These are phyloP conservation scores for Mustelus asterias DNA, from an alignment of 2,113 vertebrate genomes.

Conservation along the genomic window DNA sequence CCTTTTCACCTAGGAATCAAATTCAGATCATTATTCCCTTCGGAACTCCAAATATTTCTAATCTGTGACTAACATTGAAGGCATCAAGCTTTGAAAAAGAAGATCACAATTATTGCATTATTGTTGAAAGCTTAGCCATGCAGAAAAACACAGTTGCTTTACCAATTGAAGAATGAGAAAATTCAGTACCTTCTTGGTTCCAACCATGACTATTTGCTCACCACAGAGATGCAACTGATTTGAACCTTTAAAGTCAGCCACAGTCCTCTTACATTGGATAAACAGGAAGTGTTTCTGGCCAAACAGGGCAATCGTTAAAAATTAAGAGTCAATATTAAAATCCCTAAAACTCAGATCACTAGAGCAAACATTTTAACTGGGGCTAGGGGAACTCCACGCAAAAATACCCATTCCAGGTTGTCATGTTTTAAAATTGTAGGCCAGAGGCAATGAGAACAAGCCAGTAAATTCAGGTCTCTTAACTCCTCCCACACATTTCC, in stretches of 20 bases:
- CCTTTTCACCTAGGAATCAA: not conserved
- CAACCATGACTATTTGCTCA: slow-evolving; percentile 6
- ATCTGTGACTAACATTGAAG: not conserved
- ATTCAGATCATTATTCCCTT: not conserved
- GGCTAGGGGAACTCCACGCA: not conserved
- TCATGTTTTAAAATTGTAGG: not conserved
- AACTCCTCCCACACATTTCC: not conserved
- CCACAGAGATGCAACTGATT: slow-evolving; percentile 26
- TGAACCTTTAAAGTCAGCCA: slow-evolving; percentile 28
- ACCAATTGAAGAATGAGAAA: not conserved
- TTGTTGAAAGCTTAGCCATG: not conserved
- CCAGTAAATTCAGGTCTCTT: not conserved
- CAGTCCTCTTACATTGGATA: not conserved
- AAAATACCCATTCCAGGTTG: not conserved
- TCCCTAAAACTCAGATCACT: not conserved
- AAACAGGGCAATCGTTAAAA: slow-evolving; percentile 26
- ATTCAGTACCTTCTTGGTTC: not conserved
- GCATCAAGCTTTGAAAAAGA: not conserved
- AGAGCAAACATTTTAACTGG: not conserved
- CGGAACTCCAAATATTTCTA: not conserved
- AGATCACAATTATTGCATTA: not conserved
- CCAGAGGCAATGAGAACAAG: not conserved
- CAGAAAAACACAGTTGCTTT: not conserved
- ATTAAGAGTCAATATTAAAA: not conserved
- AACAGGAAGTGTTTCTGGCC: slow-evolving; percentile 29